These are phyloP conservation scores for Campoplex capitator DNA, from an alignment of 2,888 invertebrate genomes.

Conservation along the genomic window DNA sequence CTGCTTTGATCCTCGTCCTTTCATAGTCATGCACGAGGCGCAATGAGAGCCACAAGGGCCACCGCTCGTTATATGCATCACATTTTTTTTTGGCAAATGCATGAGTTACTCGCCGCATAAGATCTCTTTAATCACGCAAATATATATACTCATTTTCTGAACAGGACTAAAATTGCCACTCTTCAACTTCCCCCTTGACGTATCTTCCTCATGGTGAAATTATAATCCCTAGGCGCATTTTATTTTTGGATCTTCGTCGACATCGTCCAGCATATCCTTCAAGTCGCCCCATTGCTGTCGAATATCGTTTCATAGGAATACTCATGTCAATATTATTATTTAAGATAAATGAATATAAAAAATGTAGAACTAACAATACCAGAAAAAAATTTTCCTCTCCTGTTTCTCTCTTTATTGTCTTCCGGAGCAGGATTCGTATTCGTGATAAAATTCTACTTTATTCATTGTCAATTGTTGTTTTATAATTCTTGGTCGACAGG, in stretches of 20 bases:
- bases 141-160: constrained; percentile 69
- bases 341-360: not conserved
- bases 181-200: constrained; percentile 27
- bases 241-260: constrained; percentile 10
- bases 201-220: not conserved
- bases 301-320: not conserved
- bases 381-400: too few relatives aligned
- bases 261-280: not conserved
- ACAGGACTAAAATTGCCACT: constrained; percentile 8
- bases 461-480: too few relatives aligned
- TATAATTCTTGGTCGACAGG: too few relatives aligned
- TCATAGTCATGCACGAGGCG: constrained; percentile 61
- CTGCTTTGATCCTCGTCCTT: constrained; percentile 65
- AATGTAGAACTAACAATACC: too few relatives aligned
- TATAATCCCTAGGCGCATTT: constrained; percentile 16
- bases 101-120: constrained; percentile 29
- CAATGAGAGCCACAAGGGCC: constrained; percentile 45
- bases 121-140: constrained; percentile 53
- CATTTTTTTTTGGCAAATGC: constrained; percentile 36
- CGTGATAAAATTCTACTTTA: too few relatives aligned
- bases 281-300: not conserved
- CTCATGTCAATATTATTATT: not conserved
- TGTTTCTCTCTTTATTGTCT: too few relatives aligned
- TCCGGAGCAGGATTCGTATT: too few relatives aligned
- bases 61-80: constrained; percentile 60